Conservation (phyloP, 2,797 vertebrate genomes). For the Eidolon dupreanum region DNA sequence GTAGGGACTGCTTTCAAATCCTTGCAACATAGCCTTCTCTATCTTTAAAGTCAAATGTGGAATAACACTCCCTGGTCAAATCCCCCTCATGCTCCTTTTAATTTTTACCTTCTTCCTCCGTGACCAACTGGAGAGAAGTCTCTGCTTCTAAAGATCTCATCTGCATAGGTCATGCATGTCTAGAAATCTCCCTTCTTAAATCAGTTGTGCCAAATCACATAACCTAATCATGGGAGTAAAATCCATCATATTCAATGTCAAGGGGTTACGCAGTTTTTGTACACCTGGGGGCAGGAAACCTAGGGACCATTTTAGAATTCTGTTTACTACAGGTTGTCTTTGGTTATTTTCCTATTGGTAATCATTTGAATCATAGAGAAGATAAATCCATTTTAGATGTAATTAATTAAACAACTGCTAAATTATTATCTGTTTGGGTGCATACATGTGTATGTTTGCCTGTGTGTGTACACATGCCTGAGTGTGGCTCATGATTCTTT, state of each 20-base stretch:
- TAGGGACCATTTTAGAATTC: not conserved
- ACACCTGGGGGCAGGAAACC: not conserved
- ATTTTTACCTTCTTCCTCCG: not conserved
- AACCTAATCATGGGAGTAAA: not conserved
- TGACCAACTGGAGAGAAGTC: not conserved
- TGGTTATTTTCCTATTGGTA: not conserved
- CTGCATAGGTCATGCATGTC: not conserved
- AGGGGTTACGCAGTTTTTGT: not conserved
- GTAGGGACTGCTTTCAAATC: not conserved
- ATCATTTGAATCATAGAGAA: not conserved
- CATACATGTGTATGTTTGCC: not conserved
- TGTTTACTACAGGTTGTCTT: not conserved
- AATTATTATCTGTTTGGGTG: not conserved
- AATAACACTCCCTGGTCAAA: not conserved
- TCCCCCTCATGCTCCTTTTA: not conserved
- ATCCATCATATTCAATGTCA: not conserved
- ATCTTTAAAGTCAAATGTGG: not conserved
- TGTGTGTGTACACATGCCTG: not conserved
- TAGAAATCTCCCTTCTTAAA: not conserved
- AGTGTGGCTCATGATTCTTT: not conserved
- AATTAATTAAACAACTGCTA: not conserved
- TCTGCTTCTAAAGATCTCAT: not conserved
- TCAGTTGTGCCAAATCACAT: not conserved
- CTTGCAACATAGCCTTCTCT: not conserved
- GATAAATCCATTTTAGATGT: not conserved